Conservation (phyloP, 1,140 invertebrate genomes). For the Phenacoccus solenopsis region DNA sequence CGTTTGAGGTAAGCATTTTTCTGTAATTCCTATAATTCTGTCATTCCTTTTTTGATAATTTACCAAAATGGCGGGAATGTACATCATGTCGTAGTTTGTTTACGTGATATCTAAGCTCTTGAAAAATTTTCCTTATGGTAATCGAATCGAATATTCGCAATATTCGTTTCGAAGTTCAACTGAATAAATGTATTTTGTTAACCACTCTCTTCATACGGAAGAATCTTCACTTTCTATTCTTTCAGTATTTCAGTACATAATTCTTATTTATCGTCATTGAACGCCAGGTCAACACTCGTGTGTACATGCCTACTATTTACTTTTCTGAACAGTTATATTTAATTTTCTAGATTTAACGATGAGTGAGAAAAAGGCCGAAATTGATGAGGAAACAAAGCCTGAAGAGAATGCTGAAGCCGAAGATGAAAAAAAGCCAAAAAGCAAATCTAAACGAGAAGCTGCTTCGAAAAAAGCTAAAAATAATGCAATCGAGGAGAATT, state of each 20-base stretch:
- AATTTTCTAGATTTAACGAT: neutral
- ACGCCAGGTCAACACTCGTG: neutral
- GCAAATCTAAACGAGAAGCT: neutral
- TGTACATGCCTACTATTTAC: neutral
- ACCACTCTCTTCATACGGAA: no score
- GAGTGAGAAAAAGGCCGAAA: neutral
- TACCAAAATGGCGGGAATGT: constrained; percentile 6
- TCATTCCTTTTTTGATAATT: neutral
- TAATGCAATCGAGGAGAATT: neutral
- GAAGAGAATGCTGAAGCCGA: neutral
- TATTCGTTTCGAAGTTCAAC: neutral
- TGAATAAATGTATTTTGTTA: no score
- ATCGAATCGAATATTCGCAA: neutral
- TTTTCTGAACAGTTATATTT: neutral
- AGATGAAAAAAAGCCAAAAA: neutral
- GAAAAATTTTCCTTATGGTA: no score
- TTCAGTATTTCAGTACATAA: no score
- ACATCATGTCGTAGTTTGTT: neutral
- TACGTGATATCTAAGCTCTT: neutral
- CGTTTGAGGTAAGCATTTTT: no score
- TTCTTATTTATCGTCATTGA: no score
- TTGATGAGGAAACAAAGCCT: neutral
- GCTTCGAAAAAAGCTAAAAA: neutral
- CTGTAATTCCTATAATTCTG: neutral
- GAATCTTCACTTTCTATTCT: no score